phyloP scores from a whole-genome alignment of 1,140 invertebrate species.

The Drosophila tani region DNA sequence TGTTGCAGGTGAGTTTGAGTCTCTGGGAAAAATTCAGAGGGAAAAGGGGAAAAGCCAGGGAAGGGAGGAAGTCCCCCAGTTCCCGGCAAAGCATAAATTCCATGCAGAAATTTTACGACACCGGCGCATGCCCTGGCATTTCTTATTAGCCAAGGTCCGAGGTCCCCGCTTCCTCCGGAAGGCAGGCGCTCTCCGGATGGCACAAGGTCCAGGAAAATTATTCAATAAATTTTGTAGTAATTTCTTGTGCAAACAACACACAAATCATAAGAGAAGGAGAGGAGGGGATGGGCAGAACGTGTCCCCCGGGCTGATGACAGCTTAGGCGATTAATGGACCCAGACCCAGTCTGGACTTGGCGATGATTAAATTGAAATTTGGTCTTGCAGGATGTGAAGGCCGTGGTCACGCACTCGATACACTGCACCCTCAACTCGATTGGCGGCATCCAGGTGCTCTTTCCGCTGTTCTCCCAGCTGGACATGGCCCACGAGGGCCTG shows the following conservation, averaged over 20 bases:
- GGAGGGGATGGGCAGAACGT: constrained; percentile 28
- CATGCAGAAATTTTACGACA: constrained; percentile 76
- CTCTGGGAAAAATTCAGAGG: background rate
- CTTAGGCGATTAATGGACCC: constrained; percentile 44
- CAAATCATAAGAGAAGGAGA: constrained; percentile 69
- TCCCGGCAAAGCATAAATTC: constrained; percentile 58
- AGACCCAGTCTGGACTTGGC: background rate
- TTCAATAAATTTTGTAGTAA: constrained; percentile 84
- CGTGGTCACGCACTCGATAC: constrained; percentile 99
- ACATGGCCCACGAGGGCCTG: constrained; percentile 94
- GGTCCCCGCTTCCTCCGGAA: constrained; percentile 20
- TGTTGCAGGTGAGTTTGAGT: constrained; percentile 93
- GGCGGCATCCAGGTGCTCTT: constrained; percentile 99
- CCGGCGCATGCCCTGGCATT: constrained; percentile 76
- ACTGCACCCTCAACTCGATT: constrained; percentile 99
- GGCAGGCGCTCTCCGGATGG: constrained; percentile 7
- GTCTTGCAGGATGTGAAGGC: constrained; percentile 96
- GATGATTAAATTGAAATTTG: constrained; percentile 48
- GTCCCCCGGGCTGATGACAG: constrained; percentile 39
- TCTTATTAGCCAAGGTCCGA: constrained; percentile 63
- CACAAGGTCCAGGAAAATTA: constrained; percentile 56
- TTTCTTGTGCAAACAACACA: constrained; percentile 77
- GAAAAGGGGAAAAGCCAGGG: background rate
- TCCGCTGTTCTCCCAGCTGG: constrained; percentile 98
- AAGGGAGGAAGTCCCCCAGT: background rate